Evolutionary conservation across 1,140 invertebrate species (phyloP), one percentile per base, ranked within the genome.

Genomic region (Papilio aristodemus): DNA sequence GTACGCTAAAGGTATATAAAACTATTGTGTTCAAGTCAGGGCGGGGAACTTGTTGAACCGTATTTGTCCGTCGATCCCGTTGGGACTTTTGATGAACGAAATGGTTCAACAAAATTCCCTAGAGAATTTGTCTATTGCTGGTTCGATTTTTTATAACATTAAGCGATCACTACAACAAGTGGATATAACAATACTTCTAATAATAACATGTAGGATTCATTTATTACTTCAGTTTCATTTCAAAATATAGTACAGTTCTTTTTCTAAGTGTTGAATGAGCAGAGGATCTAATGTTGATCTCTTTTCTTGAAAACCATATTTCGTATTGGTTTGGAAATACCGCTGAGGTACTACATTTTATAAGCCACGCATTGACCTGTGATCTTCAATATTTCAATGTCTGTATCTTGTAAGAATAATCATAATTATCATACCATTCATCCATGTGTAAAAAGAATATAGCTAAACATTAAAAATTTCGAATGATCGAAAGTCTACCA

Each of bases 31-130:
- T 22, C 17, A 17, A 46, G 17, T 14, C 19, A 19, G 46, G 19
- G 46, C 46, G 46, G 46, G 46, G 10, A 25, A 54, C 46, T 54
- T 54, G 46, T 54, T 54, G 46, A 54, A 54, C 46, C 46, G 46
- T 54, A 54, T 19, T 54, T 54, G 46, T 54, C 17, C 46, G 46
- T 54, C 46, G 46, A 54, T 54, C 19, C 46, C 46, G 22, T 22
- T 54, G 46, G 46, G 46, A 54, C 22, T 54, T 54, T 54, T 54
- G 46, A 54, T 54, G 46, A 54, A 54, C 46, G 46, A 54, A 54
- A 54, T 54, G 46, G 46, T 54, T 54, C 46, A 22, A 10, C 17
- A 19, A 22, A 25, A 54, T 54, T 22, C 46, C 46, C 46, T 22
- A 25, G 46, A 54, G 46, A 19, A 22, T 54, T 22, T 22, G 19